phyloP scores from a whole-genome alignment of 2,888 invertebrate species.

The Holacanthella duospinosa region DNA sequence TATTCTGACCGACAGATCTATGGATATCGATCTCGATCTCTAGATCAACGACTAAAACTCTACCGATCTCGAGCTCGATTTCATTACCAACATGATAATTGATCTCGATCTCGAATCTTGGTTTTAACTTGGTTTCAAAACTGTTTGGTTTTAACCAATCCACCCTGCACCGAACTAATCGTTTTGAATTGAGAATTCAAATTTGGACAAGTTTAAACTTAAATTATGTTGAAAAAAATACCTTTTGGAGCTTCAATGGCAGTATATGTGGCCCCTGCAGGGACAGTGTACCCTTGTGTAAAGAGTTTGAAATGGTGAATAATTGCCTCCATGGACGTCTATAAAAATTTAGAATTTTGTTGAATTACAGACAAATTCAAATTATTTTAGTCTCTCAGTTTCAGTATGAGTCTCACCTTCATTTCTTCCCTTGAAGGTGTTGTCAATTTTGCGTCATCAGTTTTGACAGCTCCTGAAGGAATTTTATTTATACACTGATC shows the following conservation, averaged over 20 bases:
- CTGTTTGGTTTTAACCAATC: too few species aligned
- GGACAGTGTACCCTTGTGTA: constrained; percentile 68
- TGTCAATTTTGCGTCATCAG: constrained; percentile 88
- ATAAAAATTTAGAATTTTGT: too few species aligned
- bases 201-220: not conserved
- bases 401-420: constrained; percentile 71
- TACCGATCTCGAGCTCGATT: too few species aligned
- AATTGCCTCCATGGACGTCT: constrained; percentile 64
- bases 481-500: constrained; percentile 95
- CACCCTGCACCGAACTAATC: too few species aligned
- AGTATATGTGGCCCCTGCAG: constrained; percentile 71
- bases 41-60: too few species aligned
- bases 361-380: too few species aligned
- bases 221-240: constrained; percentile 6
- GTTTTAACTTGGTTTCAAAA: too few species aligned
- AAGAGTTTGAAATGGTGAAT: constrained; percentile 85
- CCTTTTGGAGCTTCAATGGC: constrained; percentile 73
- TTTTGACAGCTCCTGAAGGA: constrained; percentile 87
- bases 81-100: too few species aligned
- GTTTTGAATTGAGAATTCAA: not conserved
- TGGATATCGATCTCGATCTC: too few species aligned
- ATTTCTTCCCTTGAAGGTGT: constrained; percentile 87
- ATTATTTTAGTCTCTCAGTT: not conserved
- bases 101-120: too few species aligned
- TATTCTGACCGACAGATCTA: too few species aligned